Base-by-base conservation (phyloP, 1,140 invertebrate species). In the Portunus trituberculatus region DNA sequence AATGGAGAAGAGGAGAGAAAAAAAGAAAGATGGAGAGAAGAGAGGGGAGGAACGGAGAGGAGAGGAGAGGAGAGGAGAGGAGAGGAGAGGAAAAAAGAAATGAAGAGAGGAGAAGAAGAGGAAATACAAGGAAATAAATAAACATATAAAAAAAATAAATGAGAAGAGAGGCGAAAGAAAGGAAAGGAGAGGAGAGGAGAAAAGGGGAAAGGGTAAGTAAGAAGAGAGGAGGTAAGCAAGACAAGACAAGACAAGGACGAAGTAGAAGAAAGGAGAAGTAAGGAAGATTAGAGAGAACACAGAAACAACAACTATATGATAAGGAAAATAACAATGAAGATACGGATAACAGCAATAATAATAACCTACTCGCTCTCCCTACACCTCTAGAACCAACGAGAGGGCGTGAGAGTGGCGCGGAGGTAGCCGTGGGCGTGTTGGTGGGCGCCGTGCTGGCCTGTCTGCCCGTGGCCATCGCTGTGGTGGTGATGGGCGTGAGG, bases 381-480 rank as follows among this genome's bases (percentile, higher is more conserved):
- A n/a, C 39, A 7, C 2, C 29, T 29, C n/a, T 46, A 95, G 94
- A 95, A 28, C 94, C 94, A 16, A 95, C 94, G 0, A 45, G 94
- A 0, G 94, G 94, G 25, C 94, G 94, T 59, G 94, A 95, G n/a
- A 95, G 67, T 20, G 90, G 94, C 6, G 31, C 82, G 0, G 94
- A 92, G 48, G 94, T 95, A 31, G 90, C 94, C 6, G 90, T 95
- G 90, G 94, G 94, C 82, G 94, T 95, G 94, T 48, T 95, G 46
- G 94, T 95, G 90, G 94, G 94, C 90, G 94, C 94, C 14, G 90
- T 95, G 82, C 52, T 95, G 25, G 90, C 94, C 20, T 95, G 94
- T 45, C 83, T 95, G 39, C 94, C 94, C 45, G 94, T 95, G 46
- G 94, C 90, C 90, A 95, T 95, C 16, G 82, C 89, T 10, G 90